Evolutionary conservation across 2,113 vertebrate genomes (phyloP).

Genomic region (Sialia sialis): DNA sequence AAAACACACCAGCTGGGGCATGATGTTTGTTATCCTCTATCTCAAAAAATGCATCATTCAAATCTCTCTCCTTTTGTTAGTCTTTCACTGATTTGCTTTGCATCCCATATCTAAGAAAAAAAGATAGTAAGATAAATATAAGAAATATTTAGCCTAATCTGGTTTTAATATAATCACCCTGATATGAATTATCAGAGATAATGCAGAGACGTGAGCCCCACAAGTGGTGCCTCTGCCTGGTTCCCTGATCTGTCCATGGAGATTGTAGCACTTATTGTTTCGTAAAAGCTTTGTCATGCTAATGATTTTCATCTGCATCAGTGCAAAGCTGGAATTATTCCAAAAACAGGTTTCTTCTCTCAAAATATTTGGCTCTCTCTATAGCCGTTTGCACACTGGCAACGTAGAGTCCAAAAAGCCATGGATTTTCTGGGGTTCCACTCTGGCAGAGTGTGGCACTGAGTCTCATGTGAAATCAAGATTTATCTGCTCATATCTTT

Average conservation of each 20-base stretch:
- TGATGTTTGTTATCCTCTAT: background rate
- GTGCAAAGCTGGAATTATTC: background rate
- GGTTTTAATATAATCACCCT: background rate
- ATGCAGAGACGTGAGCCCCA: background rate
- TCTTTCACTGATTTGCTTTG: background rate
- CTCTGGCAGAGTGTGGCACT: background rate
- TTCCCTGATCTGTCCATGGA: background rate
- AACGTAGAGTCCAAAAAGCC: background rate
- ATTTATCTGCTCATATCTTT: background rate
- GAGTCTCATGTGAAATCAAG: fast-evolving
- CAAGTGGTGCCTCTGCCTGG: background rate
- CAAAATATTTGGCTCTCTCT: background rate
- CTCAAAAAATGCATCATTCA: background rate
- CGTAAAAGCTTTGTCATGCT: background rate
- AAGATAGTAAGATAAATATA: background rate
- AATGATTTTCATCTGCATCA: background rate
- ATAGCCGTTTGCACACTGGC: background rate
- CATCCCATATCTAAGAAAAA: background rate
- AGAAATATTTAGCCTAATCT: background rate
- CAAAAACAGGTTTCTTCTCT: background rate
- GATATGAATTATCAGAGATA: background rate
- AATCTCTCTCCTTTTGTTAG: background rate
- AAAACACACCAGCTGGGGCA: background rate
- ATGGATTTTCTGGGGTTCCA: background rate
- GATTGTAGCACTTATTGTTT: background rate